Percentiles rank a stretch among this genome's conserved stretches.
phyloP scores from a whole-genome alignment of 2,888 invertebrate genomes.

The Clivina fossor region DNA sequence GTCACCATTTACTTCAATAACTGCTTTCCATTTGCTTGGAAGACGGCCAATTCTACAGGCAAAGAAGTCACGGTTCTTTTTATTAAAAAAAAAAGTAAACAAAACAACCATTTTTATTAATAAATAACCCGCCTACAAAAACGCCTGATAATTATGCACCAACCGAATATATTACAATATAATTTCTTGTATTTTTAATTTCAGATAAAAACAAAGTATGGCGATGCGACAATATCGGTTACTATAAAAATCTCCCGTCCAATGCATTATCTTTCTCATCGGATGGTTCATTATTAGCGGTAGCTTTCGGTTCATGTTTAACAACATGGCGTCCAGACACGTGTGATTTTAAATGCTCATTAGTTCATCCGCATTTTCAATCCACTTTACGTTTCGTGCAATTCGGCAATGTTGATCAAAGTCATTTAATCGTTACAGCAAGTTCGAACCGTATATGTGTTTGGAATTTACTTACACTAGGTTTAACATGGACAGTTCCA shows the following conservation, averaged over 20 bases:
- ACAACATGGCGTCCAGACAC: conserved; percentile 70
- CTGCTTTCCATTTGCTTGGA: too few relatives aligned
- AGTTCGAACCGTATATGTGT: conserved; percentile 64
- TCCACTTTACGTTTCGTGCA: conserved; percentile 51
- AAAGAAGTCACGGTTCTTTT: too few relatives aligned
- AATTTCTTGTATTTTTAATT: conserved; percentile 40
- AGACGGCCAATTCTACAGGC: too few relatives aligned
- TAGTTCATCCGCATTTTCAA: conserved; percentile 51
- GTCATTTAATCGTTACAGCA: conserved; percentile 61
- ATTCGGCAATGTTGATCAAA: conserved; percentile 61
- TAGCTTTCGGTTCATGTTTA: conserved; percentile 65
- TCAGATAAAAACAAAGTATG: conserved; percentile 62
- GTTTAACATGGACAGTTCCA: conserved; percentile 68
- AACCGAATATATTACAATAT: too few relatives aligned
- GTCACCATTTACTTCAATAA: too few relatives aligned
- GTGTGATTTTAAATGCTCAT: conserved; percentile 60
- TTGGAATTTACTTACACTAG: conserved; percentile 73
- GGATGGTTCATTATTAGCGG: conserved; percentile 76
- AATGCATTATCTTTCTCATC: conserved; percentile 66
- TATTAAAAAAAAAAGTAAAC: conserved; percentile 36
- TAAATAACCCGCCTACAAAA: too few relatives aligned
- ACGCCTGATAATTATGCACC: too few relatives aligned
- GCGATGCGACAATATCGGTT: conserved; percentile 65
- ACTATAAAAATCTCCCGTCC: conserved; percentile 62
- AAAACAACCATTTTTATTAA: too few relatives aligned